These are phyloP conservation scores for Noctilio leporinus DNA, from an alignment of 2,113 vertebrate species.

Conservation along the genomic window DNA sequence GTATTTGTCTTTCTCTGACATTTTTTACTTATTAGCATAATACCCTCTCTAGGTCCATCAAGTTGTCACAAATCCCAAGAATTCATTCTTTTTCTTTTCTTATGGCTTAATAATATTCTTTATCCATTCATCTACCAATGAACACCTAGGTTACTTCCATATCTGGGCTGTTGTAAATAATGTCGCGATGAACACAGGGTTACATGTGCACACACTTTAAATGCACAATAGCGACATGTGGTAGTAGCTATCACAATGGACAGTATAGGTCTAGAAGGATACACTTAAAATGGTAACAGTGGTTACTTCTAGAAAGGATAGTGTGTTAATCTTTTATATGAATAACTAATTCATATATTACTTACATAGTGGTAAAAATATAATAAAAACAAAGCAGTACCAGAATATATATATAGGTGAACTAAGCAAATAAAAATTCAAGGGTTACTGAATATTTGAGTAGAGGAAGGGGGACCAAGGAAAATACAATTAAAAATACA, in stretches of 20 bases:
- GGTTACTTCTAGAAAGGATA: background rate
- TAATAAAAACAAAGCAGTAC: background rate
- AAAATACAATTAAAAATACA: constrained; percentile 2
- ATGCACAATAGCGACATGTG: background rate
- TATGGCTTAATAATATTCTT: no score
- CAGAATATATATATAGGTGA: background rate
- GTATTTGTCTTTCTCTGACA: background rate
- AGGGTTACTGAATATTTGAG: background rate
- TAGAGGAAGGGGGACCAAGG: background rate
- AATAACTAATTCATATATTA: background rate
- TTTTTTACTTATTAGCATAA: background rate
- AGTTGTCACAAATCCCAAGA: no score
- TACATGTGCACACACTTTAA: background rate
- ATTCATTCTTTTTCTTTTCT: no score
- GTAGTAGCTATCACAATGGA: background rate
- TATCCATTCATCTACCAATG: no score
- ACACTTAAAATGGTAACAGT: background rate
- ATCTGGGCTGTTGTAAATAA: no score
- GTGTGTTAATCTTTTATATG: background rate
- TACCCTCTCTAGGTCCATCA: no score
- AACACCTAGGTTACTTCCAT: no score
- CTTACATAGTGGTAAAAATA: background rate
- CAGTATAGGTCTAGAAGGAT: background rate
- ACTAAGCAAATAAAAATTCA: background rate
- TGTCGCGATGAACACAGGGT: background rate